A percentile compares a stretch with the other conserved stretches of the same genome.
These are phyloP conservation scores for Saturnia japonica DNA, from an alignment of 2,888 invertebrate species.

Conservation along the genomic window DNA sequence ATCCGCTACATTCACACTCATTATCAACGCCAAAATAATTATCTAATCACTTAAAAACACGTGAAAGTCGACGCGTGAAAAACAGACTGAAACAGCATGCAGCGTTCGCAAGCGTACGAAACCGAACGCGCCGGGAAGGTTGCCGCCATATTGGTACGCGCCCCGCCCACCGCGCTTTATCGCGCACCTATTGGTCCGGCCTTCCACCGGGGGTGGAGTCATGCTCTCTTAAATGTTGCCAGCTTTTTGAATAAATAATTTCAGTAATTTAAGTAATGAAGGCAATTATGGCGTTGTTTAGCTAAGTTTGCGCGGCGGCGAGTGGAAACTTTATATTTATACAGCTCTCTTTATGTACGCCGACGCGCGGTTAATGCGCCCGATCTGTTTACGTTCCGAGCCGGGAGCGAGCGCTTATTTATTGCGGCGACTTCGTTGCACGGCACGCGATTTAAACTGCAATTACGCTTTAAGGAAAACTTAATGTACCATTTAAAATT, in stretches of 20 bases:
- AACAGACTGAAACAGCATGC: slow-evolving; percentile 58
- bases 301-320: slow-evolving; percentile 81
- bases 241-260: slow-evolving; percentile 83
- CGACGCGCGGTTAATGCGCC: slow-evolving; percentile 80
- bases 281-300: slow-evolving; percentile 83
- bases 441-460: slow-evolving; percentile 76
- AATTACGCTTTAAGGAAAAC: slow-evolving; percentile 74
- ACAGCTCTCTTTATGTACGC: slow-evolving; percentile 81
- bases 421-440: slow-evolving; percentile 75
- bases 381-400: slow-evolving; percentile 80
- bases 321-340: slow-evolving; percentile 82
- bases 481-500: slow-evolving; percentile 69
- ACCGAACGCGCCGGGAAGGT: slow-evolving; percentile 46
- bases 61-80: slow-evolving; percentile 55
- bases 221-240: slow-evolving; percentile 74
- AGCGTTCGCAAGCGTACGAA: slow-evolving; percentile 45
- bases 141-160: slow-evolving; percentile 75
- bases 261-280: slow-evolving; percentile 83
- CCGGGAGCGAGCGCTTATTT: slow-evolving; percentile 66
- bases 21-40: slow-evolving; percentile 57
- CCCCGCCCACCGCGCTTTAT: slow-evolving; percentile 60
- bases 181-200: slow-evolving; percentile 56
- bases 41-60: slow-evolving; percentile 54
- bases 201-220: slow-evolving; percentile 53
- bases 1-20: slow-evolving; percentile 46